Conservation (phyloP, 2,113 vertebrate species). For the Halichoeres trimaculatus region DNA sequence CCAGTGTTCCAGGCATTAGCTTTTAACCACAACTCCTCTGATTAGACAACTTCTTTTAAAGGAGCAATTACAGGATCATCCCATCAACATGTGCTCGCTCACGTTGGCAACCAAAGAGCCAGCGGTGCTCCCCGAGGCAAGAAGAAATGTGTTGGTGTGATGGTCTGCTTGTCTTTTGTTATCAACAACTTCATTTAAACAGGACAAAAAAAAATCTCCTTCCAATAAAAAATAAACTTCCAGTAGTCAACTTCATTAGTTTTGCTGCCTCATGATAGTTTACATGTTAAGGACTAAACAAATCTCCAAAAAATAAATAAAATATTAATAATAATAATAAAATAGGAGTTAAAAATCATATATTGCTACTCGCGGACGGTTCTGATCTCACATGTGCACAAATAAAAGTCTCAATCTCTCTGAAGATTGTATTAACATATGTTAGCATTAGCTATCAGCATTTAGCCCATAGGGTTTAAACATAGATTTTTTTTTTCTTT, state of each 20-base stretch:
- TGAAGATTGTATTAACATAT: constrained; percentile 74
- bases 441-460: constrained; percentile 60
- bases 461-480: constrained; percentile 24
- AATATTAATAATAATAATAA: constrained; percentile 48
- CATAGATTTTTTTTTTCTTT: constrained; percentile 26
- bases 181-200: constrained; percentile 51
- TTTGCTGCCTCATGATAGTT: constrained; percentile 73
- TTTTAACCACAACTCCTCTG: constrained; percentile 36
- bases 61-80: constrained; percentile 42
- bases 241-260: constrained; percentile 77
- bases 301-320: constrained; percentile 71
- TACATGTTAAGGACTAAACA: constrained; percentile 69
- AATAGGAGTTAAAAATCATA: constrained; percentile 67
- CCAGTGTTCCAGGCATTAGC: constrained; percentile 65
- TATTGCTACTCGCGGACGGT: constrained; percentile 77
- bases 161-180: constrained; percentile 45
- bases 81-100: constrained; percentile 34
- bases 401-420: constrained; percentile 64
- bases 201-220: constrained; percentile 38
- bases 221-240: constrained; percentile 60
- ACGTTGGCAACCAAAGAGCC: constrained; percentile 37
- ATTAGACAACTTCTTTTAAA: constrained; percentile 44
- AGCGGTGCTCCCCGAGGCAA: constrained; percentile 23
- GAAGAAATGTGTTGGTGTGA: constrained; percentile 30
- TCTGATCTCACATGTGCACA: constrained; percentile 73